phyloP scores from a whole-genome alignment of 2,888 invertebrate species.

The Hypselothyrea guttata region DNA sequence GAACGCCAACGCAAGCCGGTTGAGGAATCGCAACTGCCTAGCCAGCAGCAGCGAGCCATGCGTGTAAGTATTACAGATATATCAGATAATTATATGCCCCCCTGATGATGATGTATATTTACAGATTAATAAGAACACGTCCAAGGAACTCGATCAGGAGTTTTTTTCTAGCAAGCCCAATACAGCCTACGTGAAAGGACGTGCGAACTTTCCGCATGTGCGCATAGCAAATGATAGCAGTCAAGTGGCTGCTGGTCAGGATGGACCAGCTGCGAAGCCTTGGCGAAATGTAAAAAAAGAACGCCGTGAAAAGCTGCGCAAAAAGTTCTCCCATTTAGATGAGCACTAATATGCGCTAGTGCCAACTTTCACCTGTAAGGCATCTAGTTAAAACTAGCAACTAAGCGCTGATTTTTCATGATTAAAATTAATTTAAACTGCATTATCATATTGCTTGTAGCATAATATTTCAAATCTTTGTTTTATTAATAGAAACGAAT shows the following conservation, averaged over 20 bases:
- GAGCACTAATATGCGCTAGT: conserved; percentile 84
- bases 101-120: background rate
- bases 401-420: background rate
- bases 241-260: conserved; percentile 44
- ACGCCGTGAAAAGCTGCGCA: conserved; percentile 94
- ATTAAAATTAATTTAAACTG: conserved; percentile 30
- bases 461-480: too few relatives aligned
- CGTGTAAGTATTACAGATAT: conserved; percentile 80
- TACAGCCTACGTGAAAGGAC: conserved; percentile 81
- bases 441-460: too few relatives aligned
- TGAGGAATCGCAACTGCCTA: conserved; percentile 83
- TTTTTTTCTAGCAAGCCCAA: conserved; percentile 84
- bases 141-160: conserved; percentile 85
- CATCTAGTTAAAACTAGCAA: background rate
- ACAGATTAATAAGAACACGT: conserved; percentile 81
- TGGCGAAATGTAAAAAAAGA: conserved; percentile 95
- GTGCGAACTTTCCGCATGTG: conserved; percentile 81
- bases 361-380: conserved; percentile 9
- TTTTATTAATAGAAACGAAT: too few relatives aligned
- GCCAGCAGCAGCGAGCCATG: conserved; percentile 84
- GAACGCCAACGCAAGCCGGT: conserved; percentile 81
- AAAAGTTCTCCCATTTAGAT: conserved; percentile 92
- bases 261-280: conserved; percentile 84
- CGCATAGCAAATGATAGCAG: conserved; percentile 69
- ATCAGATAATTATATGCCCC: background rate